Evolutionary conservation across 2,797 vertebrate species (phyloP).

Genomic region (Sardinella longiceps): DNA sequence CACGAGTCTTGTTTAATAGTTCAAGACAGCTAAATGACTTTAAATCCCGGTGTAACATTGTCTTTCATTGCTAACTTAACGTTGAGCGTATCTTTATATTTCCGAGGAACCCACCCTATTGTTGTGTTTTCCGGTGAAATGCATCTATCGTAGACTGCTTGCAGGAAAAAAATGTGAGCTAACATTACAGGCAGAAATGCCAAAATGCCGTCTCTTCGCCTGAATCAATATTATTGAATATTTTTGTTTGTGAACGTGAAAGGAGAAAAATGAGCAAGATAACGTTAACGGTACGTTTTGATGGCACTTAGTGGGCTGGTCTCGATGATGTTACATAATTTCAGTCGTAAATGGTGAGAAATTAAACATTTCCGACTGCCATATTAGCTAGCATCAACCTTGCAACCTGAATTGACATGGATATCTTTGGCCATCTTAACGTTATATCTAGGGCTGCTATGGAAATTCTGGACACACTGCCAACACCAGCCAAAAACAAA

Average conservation of each 20-base stretch:
- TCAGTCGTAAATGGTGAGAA: not conserved
- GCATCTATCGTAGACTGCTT: not conserved
- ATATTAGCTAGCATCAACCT: slow-evolving; percentile 12
- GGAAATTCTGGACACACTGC: not conserved
- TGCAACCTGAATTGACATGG: not conserved
- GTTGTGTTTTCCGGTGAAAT: not conserved
- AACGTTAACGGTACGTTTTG: not conserved
- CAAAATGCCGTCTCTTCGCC: not conserved
- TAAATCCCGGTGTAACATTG: not conserved
- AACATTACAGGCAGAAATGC: not conserved
- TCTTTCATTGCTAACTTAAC: too few relatives aligned
- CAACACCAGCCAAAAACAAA: not conserved
- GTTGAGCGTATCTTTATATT: not conserved
- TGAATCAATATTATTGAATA: not conserved
- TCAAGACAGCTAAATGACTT: not conserved
- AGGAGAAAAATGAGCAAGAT: not conserved
- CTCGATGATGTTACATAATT: not conserved
- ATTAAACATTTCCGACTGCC: slow-evolving; percentile 6
- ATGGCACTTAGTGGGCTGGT: not conserved
- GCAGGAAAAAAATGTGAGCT: not conserved
- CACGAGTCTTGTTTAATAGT: not conserved
- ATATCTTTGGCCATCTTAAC: not conserved
- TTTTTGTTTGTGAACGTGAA: too few relatives aligned
- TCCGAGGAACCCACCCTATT: not conserved
- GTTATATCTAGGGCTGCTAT: not conserved